These are phyloP conservation scores for Macroteleia sp. DNA, from an alignment of 2,888 invertebrate genomes.

Conservation along the genomic window DNA sequence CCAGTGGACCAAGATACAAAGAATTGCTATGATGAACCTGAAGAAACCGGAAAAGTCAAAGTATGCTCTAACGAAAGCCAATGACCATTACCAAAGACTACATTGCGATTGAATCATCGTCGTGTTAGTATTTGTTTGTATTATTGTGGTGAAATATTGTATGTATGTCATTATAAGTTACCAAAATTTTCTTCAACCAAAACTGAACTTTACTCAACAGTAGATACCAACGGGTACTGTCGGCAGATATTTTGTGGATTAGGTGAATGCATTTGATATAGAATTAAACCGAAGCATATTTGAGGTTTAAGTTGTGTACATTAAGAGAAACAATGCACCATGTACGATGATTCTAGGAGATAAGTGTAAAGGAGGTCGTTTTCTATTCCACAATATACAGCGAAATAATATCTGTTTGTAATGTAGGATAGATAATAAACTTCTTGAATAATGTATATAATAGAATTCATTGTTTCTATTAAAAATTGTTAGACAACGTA, in stretches of 20 bases:
- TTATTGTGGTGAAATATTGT: not conserved
- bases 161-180: not conserved
- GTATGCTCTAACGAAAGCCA: constrained; percentile 14
- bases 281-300: constrained; percentile 6
- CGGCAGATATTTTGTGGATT: not conserved
- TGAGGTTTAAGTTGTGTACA: constrained; percentile 20
- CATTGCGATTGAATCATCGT: not conserved
- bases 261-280: constrained; percentile 1
- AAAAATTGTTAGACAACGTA: constrained; percentile 27
- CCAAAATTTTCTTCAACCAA: not conserved
- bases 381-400: not conserved
- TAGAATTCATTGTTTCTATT: constrained; percentile 21
- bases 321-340: constrained; percentile 27
- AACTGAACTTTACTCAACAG: constrained; percentile 3
- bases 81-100: constrained; percentile 53
- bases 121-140: constrained; percentile 7
- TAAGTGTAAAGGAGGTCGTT: constrained; percentile 2
- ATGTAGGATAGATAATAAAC: constrained; percentile 5
- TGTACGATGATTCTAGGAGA: constrained; percentile 4
- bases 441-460: constrained; percentile 22
- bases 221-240: not conserved
- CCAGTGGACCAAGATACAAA: constrained; percentile 15
- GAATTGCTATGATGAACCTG: not conserved
- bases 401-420: not conserved
- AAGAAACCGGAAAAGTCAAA: constrained; percentile 5